Percentiles rank a stretch among this genome's conserved stretches.
Conservation (phyloP, 2,797 vertebrate species). For the Trachops cirrhosus region DNA sequence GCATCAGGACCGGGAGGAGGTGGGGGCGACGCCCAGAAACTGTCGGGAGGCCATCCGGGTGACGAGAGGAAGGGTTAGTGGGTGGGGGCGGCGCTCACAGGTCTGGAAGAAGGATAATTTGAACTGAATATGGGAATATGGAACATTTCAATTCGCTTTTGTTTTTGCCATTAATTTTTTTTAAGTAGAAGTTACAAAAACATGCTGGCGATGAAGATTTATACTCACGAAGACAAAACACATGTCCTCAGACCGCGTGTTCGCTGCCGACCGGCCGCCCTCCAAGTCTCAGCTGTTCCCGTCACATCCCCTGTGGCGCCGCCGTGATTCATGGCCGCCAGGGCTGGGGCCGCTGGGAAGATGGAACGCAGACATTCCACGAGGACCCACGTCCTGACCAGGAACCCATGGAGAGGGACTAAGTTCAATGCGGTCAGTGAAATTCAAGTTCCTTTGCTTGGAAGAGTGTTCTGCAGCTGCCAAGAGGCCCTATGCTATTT, state of each 20-base stretch:
- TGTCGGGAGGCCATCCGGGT: not conserved
- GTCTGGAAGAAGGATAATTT: not conserved
- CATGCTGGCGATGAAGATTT: not conserved
- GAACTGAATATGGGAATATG: not conserved
- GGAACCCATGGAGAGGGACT: not conserved
- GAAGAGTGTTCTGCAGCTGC: not conserved
- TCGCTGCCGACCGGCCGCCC: not conserved
- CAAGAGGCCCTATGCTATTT: not conserved
- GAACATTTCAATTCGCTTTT: not conserved
- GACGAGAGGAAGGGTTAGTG: not conserved
- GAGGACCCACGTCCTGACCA: not conserved
- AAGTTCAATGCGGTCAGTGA: not conserved
- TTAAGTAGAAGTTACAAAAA: not conserved
- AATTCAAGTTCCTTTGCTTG: not conserved
- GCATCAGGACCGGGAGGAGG: not conserved
- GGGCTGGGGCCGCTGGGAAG: not conserved
- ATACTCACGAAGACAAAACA: not conserved
- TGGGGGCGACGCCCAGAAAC: not conserved
- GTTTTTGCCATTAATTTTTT: not conserved
- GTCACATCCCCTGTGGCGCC: rapidly evolving
- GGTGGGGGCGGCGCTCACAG: rapidly evolving
- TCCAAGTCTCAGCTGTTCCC: not conserved
- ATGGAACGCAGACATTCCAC: not conserved
- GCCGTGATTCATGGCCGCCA: rapidly evolving
- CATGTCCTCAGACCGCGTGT: not conserved